Percentiles rank a stretch among this genome's conserved stretches.
Evolutionary conservation across 2,113 vertebrate genomes (phyloP).

Genomic region (Sebastes schlegelii): DNA sequence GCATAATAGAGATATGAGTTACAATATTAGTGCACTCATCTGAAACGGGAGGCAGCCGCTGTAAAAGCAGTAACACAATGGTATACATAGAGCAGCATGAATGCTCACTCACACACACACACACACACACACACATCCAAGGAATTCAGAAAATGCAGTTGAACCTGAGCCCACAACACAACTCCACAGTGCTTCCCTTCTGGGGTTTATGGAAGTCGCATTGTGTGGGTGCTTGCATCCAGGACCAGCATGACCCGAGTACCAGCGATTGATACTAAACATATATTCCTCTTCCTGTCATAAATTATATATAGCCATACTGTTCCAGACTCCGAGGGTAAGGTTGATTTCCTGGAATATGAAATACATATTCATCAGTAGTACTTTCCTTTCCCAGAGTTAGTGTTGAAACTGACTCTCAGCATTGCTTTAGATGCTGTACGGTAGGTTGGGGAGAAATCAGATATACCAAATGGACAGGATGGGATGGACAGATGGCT

Average conservation of each 20-base stretch:
- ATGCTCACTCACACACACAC: slow-evolving; percentile 6
- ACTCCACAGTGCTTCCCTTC: slow-evolving; percentile 15
- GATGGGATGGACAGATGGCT: neutral
- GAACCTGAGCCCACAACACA: slow-evolving; percentile 19
- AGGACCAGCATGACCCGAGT: slow-evolving; percentile 11
- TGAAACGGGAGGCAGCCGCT: slow-evolving; percentile 14
- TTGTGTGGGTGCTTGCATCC: slow-evolving; percentile 2
- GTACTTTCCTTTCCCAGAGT: neutral
- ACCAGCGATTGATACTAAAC: slow-evolving; percentile 26
- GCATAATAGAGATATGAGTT: neutral
- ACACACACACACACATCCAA: slow-evolving; percentile 2
- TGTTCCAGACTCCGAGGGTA: slow-evolving; percentile 18
- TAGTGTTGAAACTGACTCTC: neutral
- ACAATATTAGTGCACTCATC: slow-evolving; percentile 16
- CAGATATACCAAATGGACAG: neutral
- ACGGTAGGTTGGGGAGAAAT: neutral
- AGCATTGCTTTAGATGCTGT: neutral
- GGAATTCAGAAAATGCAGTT: slow-evolving; percentile 24
- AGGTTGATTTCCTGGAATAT: slow-evolving; percentile 21
- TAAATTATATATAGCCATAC: slow-evolving; percentile 32
- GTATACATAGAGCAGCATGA: neutral
- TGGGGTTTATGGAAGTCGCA: neutral
- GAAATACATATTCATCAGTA: neutral
- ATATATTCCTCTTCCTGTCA: slow-evolving; percentile 40
- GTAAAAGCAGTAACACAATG: slow-evolving; percentile 11